Base-by-base conservation (phyloP, 2,113 vertebrate genomes). In the Ramphastos sulfuratus region DNA sequence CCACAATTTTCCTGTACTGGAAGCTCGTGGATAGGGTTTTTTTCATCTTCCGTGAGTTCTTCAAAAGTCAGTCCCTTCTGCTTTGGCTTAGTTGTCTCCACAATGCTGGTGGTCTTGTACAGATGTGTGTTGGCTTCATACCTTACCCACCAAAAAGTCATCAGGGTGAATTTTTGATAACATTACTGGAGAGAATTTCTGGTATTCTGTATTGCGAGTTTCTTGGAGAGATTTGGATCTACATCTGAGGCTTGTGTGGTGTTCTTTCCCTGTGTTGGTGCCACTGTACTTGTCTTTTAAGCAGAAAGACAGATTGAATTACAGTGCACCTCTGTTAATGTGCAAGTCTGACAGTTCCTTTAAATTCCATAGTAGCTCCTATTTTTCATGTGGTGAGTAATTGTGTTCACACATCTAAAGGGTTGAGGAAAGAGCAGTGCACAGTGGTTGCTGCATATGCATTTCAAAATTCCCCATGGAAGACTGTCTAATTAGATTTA, bases 401-500 rank as follows among this genome's bases (percentile, higher is more conserved):
- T 85, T 82, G 56, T 80, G 33, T 39, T 92, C 9, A 30, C 30
- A 33, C 50, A 30, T 91, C 82, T 78, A 87, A 64, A 82, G 60
- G 65, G 56, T 17, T 91, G 82, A 95, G 52, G 91, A 87, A 83
- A 91, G 72, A 92, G 85, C 59, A 83, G 76, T n/a, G 74, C 69
- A 37, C 50, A 86, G 72, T 82, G 91, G 78, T 66, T 88, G 91
- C 87, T 96, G 76, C 65, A 83, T 87, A 50, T 85, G 65, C 48
- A 71, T 92, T 92, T 92, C 87, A 92, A 59, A 93, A 94, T 92
- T 94, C 87, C 79, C 89, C 2, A 0, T 93, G 95, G 87, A 88
- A 90, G 73, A 67, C 66, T 65, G 67, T 89, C 72, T 92, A 93
- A 94, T 94, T 94, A 94, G 92, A 69, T 84, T 69, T 90, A 94